Evolutionary conservation across 2,888 invertebrate species (phyloP).

Genomic region (Odontocolon sp.): DNA sequence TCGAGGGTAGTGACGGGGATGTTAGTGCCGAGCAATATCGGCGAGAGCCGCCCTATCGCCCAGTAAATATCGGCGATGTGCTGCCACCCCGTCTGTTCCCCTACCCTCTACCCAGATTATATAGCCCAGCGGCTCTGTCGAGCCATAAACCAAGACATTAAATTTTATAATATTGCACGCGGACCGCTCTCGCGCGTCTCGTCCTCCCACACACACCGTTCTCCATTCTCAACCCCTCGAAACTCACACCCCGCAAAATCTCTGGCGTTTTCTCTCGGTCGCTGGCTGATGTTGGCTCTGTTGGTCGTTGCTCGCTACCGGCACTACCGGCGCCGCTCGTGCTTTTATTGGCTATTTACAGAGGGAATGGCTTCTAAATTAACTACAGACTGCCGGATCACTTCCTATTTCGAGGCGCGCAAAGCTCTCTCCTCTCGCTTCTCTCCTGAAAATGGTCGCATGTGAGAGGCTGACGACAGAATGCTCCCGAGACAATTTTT

Average conservation of each 20-base stretch:
- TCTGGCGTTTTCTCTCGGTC: conserved; percentile 32
- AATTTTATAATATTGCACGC: conserved; percentile 80
- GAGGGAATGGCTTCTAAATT: conserved; percentile 81
- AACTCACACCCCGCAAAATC: conserved; percentile 64
- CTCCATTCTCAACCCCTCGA: conserved; percentile 48
- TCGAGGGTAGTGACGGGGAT: background rate
- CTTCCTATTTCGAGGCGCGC: conserved; percentile 63
- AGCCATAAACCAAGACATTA: conserved; percentile 80
- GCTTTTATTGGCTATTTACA: conserved; percentile 81
- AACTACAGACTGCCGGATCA: conserved; percentile 80
- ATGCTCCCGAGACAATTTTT: no score
- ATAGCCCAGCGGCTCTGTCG: conserved; percentile 75
- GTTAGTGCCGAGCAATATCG: conserved; percentile 21
- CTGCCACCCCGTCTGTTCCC: conserved; percentile 50
- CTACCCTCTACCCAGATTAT: conserved; percentile 67
- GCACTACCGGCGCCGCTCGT: conserved; percentile 58
- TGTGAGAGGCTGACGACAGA: no score
- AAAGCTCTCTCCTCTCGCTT: conserved; percentile 29
- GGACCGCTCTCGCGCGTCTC: conserved; percentile 66
- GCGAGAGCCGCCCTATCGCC: conserved; percentile 73
- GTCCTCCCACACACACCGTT: conserved; percentile 29
- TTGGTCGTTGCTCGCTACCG: conserved; percentile 35
- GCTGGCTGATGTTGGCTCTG: background rate
- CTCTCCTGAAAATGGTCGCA: no score
- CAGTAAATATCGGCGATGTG: conserved; percentile 76